These are phyloP conservation scores for Hypsopygia costalis DNA, from an alignment of 2,888 invertebrate genomes.

Conservation along the genomic window DNA sequence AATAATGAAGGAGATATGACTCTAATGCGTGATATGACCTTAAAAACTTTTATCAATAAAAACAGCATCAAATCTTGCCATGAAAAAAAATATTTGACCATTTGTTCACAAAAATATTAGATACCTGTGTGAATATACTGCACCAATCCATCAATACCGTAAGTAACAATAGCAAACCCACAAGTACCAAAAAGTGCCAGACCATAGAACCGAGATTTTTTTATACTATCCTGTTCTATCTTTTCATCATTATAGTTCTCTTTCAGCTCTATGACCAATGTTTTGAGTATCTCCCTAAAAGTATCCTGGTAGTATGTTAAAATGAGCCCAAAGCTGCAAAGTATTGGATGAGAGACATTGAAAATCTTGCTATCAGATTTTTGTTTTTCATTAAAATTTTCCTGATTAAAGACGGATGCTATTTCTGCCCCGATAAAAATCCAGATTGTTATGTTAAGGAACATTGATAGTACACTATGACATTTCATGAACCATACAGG, in stretches of 20 bases:
- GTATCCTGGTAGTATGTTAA: slow-evolving; percentile 4
- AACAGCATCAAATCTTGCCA: no score
- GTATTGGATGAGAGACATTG: slow-evolving; percentile 9
- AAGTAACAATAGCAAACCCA: slow-evolving; percentile 9
- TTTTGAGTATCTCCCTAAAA: slow-evolving; percentile 8
- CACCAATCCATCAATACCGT: slow-evolving; percentile 18
- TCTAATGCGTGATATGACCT: no score
- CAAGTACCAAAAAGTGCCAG: not conserved
- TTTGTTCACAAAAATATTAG: no score
- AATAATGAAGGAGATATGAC: no score
- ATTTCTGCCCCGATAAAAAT: slow-evolving; percentile 14
- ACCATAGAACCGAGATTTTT: slow-evolving; percentile 10
- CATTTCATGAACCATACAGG: slow-evolving; percentile 15
- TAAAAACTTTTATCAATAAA: no score
- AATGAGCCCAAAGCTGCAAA: slow-evolving; percentile 1
- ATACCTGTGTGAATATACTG: slow-evolving; percentile 18
- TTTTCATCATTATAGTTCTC: slow-evolving; percentile 17
- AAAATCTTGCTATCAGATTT: slow-evolving; percentile 14
- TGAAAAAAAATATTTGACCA: no score
- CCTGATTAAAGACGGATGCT: slow-evolving; percentile 24
- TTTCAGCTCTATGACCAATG: slow-evolving; percentile 16
- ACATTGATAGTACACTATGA: slow-evolving; percentile 2
- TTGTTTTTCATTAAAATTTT: slow-evolving; percentile 25
- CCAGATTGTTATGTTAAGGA: not conserved
- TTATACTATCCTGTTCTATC: slow-evolving; percentile 16